These are phyloP conservation scores for Empis stercorea DNA, from an alignment of 2,888 invertebrate genomes.

Conservation along the genomic window DNA sequence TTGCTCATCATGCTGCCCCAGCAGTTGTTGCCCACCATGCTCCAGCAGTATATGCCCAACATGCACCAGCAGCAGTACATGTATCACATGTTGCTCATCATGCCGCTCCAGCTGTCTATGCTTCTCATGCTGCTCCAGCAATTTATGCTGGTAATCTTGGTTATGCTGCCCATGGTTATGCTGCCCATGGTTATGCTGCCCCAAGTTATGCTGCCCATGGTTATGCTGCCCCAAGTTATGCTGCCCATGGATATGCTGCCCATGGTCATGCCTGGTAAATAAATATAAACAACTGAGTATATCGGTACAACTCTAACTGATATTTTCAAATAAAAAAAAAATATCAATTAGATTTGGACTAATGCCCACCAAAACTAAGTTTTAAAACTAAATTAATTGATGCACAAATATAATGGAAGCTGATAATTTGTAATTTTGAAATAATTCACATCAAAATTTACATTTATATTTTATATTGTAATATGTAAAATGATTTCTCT, in stretches of 20 bases:
- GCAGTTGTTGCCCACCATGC: conserved; percentile 20
- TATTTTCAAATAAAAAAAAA: no score
- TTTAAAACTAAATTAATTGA: no score
- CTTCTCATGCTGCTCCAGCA: background rate
- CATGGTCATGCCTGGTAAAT: background rate
- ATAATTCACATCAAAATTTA: no score
- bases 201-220: background rate
- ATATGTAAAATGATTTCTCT: no score
- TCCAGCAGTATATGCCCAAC: conserved; percentile 17
- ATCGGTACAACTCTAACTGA: no score
- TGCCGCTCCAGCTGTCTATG: background rate
- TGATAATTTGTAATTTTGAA: no score
- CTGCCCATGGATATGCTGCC: background rate
- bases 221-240: background rate
- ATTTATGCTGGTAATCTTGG: background rate
- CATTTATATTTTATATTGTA: no score
- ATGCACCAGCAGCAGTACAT: conserved; percentile 9
- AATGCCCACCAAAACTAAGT: no score
- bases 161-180: no score
- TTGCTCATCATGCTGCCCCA: conserved; percentile 27
- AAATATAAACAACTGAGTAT: no score
- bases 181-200: background rate
- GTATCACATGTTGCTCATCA: background rate
- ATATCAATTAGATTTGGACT: no score
- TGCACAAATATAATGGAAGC: no score